Base-by-base conservation (phyloP, 2,113 vertebrate species). In the Antidorcas marsupialis region DNA sequence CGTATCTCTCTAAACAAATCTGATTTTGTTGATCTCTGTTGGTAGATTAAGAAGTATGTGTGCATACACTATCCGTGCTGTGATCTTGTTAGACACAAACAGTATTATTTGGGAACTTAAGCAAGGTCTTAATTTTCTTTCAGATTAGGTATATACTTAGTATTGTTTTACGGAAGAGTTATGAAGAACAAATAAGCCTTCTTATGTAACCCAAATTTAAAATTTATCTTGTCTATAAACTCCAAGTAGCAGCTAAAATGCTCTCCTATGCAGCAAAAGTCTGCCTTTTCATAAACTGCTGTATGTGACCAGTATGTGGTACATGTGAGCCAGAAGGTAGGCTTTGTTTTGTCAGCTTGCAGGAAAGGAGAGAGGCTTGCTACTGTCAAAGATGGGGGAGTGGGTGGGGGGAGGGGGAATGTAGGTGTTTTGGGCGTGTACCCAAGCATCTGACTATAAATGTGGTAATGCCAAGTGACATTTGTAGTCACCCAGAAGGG, bases 311-410 rank as follows among this genome's bases (percentile, higher is more conserved):
- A 92, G 91, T 53, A 7, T 96, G 95, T 55, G 78, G 88, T 96
- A 89, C 36, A 30, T 83, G 78, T 53, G 67, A 96, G 59, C 79
- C 90, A 47, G 85, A 84, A 96, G 74, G 23, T 79, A 87, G 43
- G 15, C 88, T 97, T 85, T 33, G 52, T 88, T 97, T 97, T 97
- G 95, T 95, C 39, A 96, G 21, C 12, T 13, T 90, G 25, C 28
- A 47, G 96, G 64, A 55, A 25, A 97, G 86, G 96, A 55, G 27
- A 39, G 90, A 84, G 91, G 74, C 17, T 59, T 52, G 33, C 13
- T 39, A 60, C 36, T 52, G n/a, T 25, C 52, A 78, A 90, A 53
- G 57, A 21, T 27, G 39, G 13, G 6, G 83, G 16, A 45, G 4
- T 15, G 13, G 64, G 7, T 1, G 15, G 11, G 27, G n/a, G 6